Evolutionary conservation across 2,888 invertebrate genomes (phyloP).

Genomic region (Dione vanillae): DNA sequence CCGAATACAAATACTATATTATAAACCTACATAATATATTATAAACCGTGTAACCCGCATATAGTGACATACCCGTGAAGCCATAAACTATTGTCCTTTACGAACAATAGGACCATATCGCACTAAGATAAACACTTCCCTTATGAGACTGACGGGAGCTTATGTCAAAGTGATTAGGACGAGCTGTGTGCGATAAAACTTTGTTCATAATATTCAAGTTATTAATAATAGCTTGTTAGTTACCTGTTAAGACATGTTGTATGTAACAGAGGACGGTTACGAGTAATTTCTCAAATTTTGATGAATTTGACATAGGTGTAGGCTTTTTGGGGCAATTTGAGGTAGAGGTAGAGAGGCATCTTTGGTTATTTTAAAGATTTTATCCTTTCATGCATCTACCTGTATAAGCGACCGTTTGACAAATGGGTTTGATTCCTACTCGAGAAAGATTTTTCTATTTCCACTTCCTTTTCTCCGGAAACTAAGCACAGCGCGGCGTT

Average conservation of each 20-base stretch:
- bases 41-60: neutral
- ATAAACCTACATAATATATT: neutral
- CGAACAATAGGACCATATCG: slow-evolving; percentile 36
- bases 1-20: neutral
- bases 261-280: neutral
- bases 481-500: too few relatives aligned
- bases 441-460: too few relatives aligned
- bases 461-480: too few relatives aligned
- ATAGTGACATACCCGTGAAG: slow-evolving; percentile 14
- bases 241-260: neutral
- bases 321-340: too few relatives aligned
- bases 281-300: too few relatives aligned
- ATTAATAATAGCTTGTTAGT: slow-evolving; percentile 1
- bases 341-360: too few relatives aligned
- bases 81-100: slow-evolving; percentile 30
- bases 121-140: slow-evolving; percentile 34
- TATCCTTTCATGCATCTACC: too few relatives aligned
- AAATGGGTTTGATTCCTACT: too few relatives aligned
- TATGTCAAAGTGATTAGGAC: slow-evolving; percentile 33
- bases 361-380: too few relatives aligned
- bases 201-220: neutral
- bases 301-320: too few relatives aligned
- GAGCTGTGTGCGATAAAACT: slow-evolving; percentile 15
- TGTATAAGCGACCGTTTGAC: too few relatives aligned
- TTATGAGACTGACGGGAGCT: slow-evolving; percentile 36